These are phyloP conservation scores for Aphyosemion australe DNA, from an alignment of 2,113 vertebrate species.

Conservation along the genomic window DNA sequence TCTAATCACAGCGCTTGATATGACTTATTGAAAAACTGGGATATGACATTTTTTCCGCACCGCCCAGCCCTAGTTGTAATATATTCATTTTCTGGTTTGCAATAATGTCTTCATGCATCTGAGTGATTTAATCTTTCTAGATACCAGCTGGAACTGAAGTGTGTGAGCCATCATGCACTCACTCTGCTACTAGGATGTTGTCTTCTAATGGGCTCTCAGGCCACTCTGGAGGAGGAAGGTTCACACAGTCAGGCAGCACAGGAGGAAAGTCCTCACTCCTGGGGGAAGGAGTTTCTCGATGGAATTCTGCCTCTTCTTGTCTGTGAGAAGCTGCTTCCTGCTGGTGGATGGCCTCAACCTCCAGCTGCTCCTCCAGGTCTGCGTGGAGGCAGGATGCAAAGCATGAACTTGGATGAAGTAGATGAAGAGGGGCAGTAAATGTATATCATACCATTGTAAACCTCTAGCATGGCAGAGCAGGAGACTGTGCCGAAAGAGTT, in stretches of 20 bases:
- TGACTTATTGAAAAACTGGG: too few relatives aligned
- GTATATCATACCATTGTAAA: conserved; percentile 80
- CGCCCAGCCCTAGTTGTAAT: too few relatives aligned
- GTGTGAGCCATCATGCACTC: conserved; percentile 41
- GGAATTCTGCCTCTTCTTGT: conserved; percentile 8
- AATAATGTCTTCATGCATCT: too few relatives aligned
- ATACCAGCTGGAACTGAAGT: not conserved
- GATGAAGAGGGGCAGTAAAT: not conserved
- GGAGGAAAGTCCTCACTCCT: conserved; percentile 45
- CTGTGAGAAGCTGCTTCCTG: conserved; percentile 30
- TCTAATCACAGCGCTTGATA: too few relatives aligned
- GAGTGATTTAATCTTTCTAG: too few relatives aligned
- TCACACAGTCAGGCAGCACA: conserved; percentile 49
- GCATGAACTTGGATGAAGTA: not conserved
- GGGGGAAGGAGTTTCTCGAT: conserved; percentile 8
- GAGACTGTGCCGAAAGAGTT: conserved; percentile 83
- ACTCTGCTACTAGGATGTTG: conserved; percentile 48
- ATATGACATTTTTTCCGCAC: too few relatives aligned
- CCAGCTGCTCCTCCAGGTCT: conserved; percentile 77
- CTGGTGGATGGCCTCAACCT: conserved; percentile 49
- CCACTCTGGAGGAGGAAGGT: conserved; percentile 73
- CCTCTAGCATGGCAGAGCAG: conserved; percentile 82
- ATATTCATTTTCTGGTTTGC: too few relatives aligned
- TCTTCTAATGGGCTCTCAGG: conserved; percentile 66
- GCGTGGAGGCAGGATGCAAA: not conserved